Evolutionary conservation across 2,888 invertebrate genomes (phyloP).

Genomic region (Nebria salina): DNA sequence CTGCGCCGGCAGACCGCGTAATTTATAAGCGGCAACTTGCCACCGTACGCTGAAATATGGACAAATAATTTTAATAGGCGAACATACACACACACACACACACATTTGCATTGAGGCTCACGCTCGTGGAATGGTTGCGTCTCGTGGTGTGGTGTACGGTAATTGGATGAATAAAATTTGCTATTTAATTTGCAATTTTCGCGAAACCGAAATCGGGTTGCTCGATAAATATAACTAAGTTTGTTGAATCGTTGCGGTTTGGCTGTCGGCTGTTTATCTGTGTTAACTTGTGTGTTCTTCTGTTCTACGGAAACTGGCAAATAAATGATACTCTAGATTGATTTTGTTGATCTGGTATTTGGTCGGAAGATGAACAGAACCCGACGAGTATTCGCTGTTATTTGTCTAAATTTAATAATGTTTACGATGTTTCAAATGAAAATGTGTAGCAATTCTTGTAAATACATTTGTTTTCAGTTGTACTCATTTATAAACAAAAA

Average conservation of each 20-base stretch:
- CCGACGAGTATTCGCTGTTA: neutral
- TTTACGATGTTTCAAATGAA: no score
- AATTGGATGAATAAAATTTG: slow-evolving; percentile 39
- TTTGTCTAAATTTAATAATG: neutral
- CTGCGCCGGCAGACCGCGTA: slow-evolving; percentile 41
- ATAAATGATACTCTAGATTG: neutral
- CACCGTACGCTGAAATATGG: slow-evolving; percentile 44
- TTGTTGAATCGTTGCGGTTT: neutral
- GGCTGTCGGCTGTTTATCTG: neutral
- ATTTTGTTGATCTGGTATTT: neutral
- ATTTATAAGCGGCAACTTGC: slow-evolving; percentile 46
- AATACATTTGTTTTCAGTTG: neutral
- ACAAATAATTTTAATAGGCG: slow-evolving; percentile 46
- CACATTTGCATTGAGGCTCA: neutral
- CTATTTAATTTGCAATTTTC: slow-evolving; percentile 41
- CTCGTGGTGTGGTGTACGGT: slow-evolving; percentile 25
- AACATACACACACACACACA: slow-evolving; percentile 40
- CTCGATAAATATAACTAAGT: neutral
- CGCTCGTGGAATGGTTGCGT: slow-evolving; percentile 12
- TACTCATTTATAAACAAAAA: no score
- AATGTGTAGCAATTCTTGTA: neutral
- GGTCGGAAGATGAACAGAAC: neutral
- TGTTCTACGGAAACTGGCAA: neutral
- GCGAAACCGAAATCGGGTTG: neutral
- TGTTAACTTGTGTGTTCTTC: neutral